phyloP scores from a whole-genome alignment of 2,888 invertebrate species.

The Hypomecis punctinalis region DNA sequence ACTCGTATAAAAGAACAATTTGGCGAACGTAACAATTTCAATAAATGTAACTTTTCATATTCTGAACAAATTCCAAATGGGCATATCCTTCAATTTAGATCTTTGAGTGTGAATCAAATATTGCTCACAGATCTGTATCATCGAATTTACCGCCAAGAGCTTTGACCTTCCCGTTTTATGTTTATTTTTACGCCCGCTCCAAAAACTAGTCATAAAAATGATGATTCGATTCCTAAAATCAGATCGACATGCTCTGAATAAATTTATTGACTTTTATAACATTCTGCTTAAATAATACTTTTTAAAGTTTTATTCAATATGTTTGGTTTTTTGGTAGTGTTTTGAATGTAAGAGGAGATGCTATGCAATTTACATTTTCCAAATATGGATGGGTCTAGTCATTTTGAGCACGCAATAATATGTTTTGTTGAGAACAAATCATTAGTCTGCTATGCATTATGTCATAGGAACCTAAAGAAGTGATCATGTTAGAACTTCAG shows the following conservation, averaged over 20 bases:
- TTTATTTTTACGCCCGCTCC: constrained; percentile 54
- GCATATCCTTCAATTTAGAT: no score
- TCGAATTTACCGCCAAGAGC: constrained; percentile 48
- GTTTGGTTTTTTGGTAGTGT: neutral
- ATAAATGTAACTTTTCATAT: no score
- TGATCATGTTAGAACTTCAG: no score
- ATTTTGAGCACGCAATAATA: constrained; percentile 3
- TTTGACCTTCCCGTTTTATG: constrained; percentile 70
- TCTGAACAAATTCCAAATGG: no score
- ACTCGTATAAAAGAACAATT: no score
- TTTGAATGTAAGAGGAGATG: neutral
- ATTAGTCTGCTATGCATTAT: neutral
- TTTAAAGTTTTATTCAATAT: neutral
- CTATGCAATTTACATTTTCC: neutral
- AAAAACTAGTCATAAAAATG: constrained; percentile 58
- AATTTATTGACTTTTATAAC: constrained; percentile 12
- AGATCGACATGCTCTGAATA: constrained; percentile 53
- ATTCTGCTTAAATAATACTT: neutral
- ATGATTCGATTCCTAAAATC: constrained; percentile 41
- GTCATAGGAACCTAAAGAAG: neutral
- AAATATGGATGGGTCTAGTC: neutral
- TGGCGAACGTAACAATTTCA: no score
- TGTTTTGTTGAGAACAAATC: neutral
- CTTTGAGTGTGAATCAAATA: constrained; percentile 55
- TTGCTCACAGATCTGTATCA: constrained; percentile 58